These are phyloP conservation scores for Corythornis leucogaster DNA, from an alignment of 2,797 vertebrate species.

Conservation along the genomic window DNA sequence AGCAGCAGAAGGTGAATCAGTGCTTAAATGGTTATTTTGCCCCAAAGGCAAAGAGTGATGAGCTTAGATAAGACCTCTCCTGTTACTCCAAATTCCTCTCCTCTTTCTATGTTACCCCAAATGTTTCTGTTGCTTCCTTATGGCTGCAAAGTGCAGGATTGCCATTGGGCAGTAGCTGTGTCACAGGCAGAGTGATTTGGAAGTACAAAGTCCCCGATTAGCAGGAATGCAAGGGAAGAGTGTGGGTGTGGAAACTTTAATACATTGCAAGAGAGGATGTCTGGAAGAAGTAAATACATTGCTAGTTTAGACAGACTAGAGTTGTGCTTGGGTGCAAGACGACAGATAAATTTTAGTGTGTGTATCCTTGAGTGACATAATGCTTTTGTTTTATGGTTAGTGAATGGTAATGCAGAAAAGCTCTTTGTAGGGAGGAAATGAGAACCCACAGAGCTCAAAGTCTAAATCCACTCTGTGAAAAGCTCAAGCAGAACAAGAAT, in stretches of 20 bases:
- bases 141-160: not conserved
- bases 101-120: not conserved
- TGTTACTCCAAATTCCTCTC: not conserved
- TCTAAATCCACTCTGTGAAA: not conserved
- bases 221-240: not conserved
- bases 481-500: not conserved
- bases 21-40: not conserved
- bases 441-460: not conserved
- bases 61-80: not conserved
- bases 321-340: not conserved
- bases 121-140: not conserved
- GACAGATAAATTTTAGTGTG: not conserved
- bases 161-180: not conserved
- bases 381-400: not conserved
- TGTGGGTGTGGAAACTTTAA: not conserved
- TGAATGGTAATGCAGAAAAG: not conserved
- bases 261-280: not conserved
- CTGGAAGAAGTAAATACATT: not conserved
- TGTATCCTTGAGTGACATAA: not conserved
- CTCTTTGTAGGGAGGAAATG: not conserved
- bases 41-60: not conserved
- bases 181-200: not conserved
- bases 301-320: not conserved
- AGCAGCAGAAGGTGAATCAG: not conserved
- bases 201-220: not conserved